Base-by-base conservation (phyloP, 2,797 vertebrate genomes). In the Poecilia wingei region DNA sequence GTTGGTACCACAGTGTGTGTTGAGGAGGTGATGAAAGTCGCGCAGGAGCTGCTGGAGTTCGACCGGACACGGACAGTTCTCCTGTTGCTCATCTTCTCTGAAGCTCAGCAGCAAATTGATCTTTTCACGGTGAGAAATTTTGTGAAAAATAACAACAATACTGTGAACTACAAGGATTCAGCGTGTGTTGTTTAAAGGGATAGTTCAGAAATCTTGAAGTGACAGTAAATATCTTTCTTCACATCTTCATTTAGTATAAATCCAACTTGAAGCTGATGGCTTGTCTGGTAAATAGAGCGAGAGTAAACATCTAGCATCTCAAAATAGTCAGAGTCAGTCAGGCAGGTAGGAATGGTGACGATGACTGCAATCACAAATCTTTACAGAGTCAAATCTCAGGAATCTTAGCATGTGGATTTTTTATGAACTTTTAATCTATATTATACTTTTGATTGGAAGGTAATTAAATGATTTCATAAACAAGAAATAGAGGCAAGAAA, bases 101-200 rank as follows among this genome's bases (percentile, higher is more conserved):
- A 99, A 99, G 91, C 95, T 96, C 89, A 99, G 94, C 84, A 99
- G 94, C 97, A 97, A 97, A 78, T 98, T 99, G 86, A 99, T 98
- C 98, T 99, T 90, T 47, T 80, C 61, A 80, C 55, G 75, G 4
- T 46, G 2, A 82, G 7, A 78, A 4, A 47, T 57, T 4, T 78
- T 20, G 70, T 4, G 77, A n/a, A 33, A 82, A 79, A 5, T 20
- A 45, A 74, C 3, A 31, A 59, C 43, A 72, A 25, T 71, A 36
- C 8, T 47, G 45, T 12, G 18, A 74, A 36, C 13, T 7, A 39
- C 31, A 39, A 28, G 49, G 10, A 75, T 1, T 3, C 25, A 79
- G 6, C 5, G 51, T 69, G 13, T 68, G 47, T 70, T 43, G 3
- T 22, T 75, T 57, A 57, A 70, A 70, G 68, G 22, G 41, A 45